Percentiles rank a stretch among this genome's conserved stretches.
These are phyloP conservation scores for Pyrrhia umbra DNA, from an alignment of 2,888 invertebrate genomes.

Conservation along the genomic window DNA sequence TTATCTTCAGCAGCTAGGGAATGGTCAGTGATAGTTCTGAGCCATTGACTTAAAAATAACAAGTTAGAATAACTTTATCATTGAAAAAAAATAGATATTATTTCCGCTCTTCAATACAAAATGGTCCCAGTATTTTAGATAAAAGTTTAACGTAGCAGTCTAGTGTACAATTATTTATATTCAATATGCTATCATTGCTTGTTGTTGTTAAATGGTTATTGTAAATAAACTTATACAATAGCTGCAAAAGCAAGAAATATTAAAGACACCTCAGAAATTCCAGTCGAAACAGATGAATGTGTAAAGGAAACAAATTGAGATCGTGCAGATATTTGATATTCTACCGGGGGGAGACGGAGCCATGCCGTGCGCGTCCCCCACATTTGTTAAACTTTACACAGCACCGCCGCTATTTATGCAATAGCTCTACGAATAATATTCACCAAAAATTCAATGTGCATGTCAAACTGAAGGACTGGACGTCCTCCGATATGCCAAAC, in stretches of 20 bases:
- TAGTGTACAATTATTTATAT: too few species aligned
- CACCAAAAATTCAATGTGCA: slow-evolving; percentile 24
- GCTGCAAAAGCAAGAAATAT: slow-evolving; percentile 38
- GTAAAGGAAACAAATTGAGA: slow-evolving; percentile 72
- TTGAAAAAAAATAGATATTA: neutral
- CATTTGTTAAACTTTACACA: slow-evolving; percentile 64
- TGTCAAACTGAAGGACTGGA: slow-evolving; percentile 20
- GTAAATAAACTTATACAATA: slow-evolving; percentile 35
- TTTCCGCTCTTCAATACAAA: too few species aligned
- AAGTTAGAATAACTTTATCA: neutral
- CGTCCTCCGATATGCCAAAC: slow-evolving; percentile 55
- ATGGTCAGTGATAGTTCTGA: neutral
- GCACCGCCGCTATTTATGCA: slow-evolving; percentile 28
- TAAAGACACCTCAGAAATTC: slow-evolving; percentile 56
- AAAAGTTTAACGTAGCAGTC: too few species aligned
- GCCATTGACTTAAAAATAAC: neutral
- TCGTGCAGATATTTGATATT: slow-evolving; percentile 75
- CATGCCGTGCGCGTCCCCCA: slow-evolving; percentile 53
- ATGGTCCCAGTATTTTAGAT: too few species aligned
- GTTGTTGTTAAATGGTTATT: neutral
- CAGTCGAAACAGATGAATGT: slow-evolving; percentile 66
- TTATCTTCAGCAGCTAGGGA: slow-evolving; percentile 5
- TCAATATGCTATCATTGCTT: neutral
- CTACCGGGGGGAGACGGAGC: slow-evolving; percentile 59
- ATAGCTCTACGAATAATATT: slow-evolving; percentile 25